Evolutionary conservation across 2,113 vertebrate species (phyloP), one percentile per base, ranked within the genome.

Genomic region (Myotis lucifugus): DNA sequence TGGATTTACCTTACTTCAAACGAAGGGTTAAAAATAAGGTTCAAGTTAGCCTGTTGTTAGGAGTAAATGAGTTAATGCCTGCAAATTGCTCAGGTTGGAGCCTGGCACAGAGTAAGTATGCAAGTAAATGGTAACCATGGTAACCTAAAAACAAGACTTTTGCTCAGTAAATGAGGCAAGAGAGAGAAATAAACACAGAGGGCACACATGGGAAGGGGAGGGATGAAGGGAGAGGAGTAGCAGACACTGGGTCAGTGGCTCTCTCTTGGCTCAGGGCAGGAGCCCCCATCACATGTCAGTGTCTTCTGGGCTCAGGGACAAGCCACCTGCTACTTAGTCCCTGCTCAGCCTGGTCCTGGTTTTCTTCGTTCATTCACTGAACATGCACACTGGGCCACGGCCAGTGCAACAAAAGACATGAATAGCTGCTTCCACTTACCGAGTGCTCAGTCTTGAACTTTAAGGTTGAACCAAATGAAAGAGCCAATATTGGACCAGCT

Each of bases 51-150:
- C 3, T 27, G 52, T 25, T n/a, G 32, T 95, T 83, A 59, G 37
- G 72, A 82, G 85, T 52, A 88, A 81, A 96, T 77, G 96, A 94
- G 76, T 88, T 85, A 81, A 95, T 82, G 93, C 42, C 67, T 17
- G 40, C 88, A 82, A 85, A 95, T 88, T 67, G 72, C 52, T 88
- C 61, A 69, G 59, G 54, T 10, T 15, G 76, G 85, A 82, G 72
- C 52, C 76, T 17, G 67, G 92, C 74, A 82, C 74, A 67, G 81
- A 82, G 81, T 88, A 59, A 88, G 79, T 48, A 78, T 3, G 3
- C 95, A 86, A 91, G 84, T 85, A 92, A 95, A 79, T 90, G 92
- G 96, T 96, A 93, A 90, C 97, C 88, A 88, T 52, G 85, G 96
- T 29, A 90, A 95, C 85, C 34, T 29, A 74, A 87, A 97, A 96